Evolutionary conservation across 2,113 vertebrate genomes (phyloP), one percentile per base, ranked within the genome.

Genomic region (Oxyura jamaicensis): DNA sequence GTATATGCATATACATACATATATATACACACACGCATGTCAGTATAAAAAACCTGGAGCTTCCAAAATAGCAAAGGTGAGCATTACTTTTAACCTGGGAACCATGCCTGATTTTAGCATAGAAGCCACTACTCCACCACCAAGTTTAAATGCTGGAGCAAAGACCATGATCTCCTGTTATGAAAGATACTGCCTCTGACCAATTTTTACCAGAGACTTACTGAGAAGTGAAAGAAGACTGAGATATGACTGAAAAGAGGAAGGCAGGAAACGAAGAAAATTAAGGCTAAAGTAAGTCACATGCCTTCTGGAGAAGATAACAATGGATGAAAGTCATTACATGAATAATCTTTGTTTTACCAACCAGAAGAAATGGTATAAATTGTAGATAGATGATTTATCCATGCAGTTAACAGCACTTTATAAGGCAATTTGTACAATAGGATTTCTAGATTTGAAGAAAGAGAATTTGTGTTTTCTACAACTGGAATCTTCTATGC

Each of bases 61-160:
- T 95, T 96, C 96, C 90, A 80, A 97, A 97, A 95, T 91, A 90
- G 86, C 93, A 56, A 60, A 90, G 90, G 93, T 97, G 77, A 96
- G 91, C 36, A 25, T 4, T 6, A 60, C 42, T 69, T 75, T 56
- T 56, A 58, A 78, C 77, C 10, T 26, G 42, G 79, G 82, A 90
- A 53, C 13, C 6, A 39, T 8, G n/a, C 8, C 21, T 78, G 46
- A 60, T 39, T 68, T 73, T 29, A 83, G 44, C 25, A 79, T 28
- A 68, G 28, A 28, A 46, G 20, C 50, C n/a, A 26, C 21, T 48
- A 29, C 15, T 60, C 26, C 29, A 59, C 26, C 46, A 71, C 9
- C 56, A 17, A 50, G 56, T 74, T 41, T 78, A 44, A 72, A 36
- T 1, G 2, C 11, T 62, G 33, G 8, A 82, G 72, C 59, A 83